Percentiles rank a stretch among this genome's conserved stretches.
phyloP scores from a whole-genome alignment of 1,140 invertebrate genomes.

The Melipona quadrifasciata region DNA sequence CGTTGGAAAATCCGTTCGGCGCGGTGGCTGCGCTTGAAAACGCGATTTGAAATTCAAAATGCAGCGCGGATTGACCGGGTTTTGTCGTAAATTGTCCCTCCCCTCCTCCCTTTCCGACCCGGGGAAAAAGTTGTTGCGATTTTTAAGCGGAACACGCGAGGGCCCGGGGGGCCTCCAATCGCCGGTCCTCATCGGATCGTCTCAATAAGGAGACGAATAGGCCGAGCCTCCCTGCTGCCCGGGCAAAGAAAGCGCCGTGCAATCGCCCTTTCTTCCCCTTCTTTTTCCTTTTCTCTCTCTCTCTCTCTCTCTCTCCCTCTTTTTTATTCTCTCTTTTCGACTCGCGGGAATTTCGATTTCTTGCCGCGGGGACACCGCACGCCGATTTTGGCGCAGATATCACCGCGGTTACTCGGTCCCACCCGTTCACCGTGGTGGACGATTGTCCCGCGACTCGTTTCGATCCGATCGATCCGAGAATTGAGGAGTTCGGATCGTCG shows the following conservation, averaged over 20 bases:
- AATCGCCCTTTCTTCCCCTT: background rate
- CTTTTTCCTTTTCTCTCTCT: background rate
- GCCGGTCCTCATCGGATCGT: conserved; percentile 30
- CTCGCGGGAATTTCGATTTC: conserved; percentile 1
- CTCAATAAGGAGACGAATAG: conserved; percentile 59
- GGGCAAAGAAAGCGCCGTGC: conserved; percentile 27
- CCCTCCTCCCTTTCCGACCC: background rate
- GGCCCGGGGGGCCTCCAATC: conserved; percentile 2
- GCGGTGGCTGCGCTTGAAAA: background rate
- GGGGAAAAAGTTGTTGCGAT: conserved; percentile 65
- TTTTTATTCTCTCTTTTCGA: background rate
- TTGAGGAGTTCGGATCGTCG: background rate
- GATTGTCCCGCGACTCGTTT: background rate
- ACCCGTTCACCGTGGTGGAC: background rate
- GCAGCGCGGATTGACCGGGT: conserved; percentile 60
- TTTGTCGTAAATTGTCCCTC: conserved; percentile 64
- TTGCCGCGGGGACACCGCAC: background rate
- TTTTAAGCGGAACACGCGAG: conserved; percentile 47
- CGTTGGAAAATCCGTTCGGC: too few relatives aligned
- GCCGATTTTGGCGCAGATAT: background rate
- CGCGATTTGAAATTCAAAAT: conserved; percentile 70
- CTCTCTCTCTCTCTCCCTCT: background rate
- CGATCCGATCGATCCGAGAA: background rate
- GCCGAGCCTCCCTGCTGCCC: too few relatives aligned
- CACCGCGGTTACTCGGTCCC: background rate